Conservation (phyloP, 1,140 invertebrate species). For the Dendrolimus punctatus region DNA sequence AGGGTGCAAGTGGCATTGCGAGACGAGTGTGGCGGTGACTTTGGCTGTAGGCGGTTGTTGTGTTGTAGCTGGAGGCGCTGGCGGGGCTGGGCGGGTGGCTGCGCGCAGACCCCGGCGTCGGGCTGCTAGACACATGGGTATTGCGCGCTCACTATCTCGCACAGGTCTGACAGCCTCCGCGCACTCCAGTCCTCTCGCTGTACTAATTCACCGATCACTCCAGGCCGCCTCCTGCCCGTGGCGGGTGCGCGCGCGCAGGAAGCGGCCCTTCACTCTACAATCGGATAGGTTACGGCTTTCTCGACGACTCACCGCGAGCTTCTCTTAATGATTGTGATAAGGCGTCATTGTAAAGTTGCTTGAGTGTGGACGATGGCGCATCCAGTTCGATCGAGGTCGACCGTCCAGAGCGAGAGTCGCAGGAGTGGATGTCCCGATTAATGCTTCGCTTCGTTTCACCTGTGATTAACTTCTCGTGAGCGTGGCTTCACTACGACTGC, state of each 20-base stretch:
- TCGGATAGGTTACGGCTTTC: no score
- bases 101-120: constrained; percentile 55
- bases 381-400: no score
- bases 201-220: constrained; percentile 10
- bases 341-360: no score
- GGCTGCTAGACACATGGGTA: constrained; percentile 71
- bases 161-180: constrained; percentile 56
- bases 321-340: no score
- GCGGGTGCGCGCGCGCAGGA: no score
- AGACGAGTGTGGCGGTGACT: no score
- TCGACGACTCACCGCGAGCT: no score
- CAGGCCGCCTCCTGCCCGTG: constrained; percentile 18
- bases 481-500: constrained; percentile 44
- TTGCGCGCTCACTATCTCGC: constrained; percentile 70
- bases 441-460: constrained; percentile 38
- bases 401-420: constrained; percentile 12
- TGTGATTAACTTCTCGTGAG: constrained; percentile 50
- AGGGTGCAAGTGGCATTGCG: no score
- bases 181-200: constrained; percentile 15
- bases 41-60: constrained; percentile 25
- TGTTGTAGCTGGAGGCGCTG: constrained; percentile 68
- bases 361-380: no score
- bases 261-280: no score
- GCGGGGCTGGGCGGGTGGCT: constrained; percentile 62
- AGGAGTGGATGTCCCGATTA: constrained; percentile 24